A percentile compares a stretch with the other conserved stretches of the same genome.
Conservation (phyloP, 2,888 invertebrate genomes). For the Caradrina kadenii region DNA sequence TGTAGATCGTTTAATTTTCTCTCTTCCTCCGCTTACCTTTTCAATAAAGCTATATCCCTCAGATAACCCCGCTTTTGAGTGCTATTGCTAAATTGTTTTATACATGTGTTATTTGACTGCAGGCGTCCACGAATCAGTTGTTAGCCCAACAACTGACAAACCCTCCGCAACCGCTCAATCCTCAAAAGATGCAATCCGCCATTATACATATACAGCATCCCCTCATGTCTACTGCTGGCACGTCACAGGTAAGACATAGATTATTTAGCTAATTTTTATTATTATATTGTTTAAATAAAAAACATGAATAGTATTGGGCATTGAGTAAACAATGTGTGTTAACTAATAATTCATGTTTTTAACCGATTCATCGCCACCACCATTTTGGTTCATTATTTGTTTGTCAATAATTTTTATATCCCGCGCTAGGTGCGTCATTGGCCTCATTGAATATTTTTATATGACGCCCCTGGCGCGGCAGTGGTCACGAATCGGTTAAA, state of each 20-base stretch:
- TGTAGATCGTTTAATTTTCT: background rate
- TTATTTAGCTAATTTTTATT: background rate
- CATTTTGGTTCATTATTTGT: no score
- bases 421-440: no score
- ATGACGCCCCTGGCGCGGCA: no score
- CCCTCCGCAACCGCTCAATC: constrained; percentile 88
- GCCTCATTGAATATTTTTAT: no score
- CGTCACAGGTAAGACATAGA: constrained; percentile 78
- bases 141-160: constrained; percentile 88
- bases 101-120: constrained; percentile 54
- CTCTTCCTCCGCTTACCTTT: constrained; percentile 15
- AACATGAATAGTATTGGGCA: no score
- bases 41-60: constrained; percentile 1
- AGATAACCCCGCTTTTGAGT: background rate
- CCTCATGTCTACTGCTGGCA: constrained; percentile 84
- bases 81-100: constrained; percentile 19
- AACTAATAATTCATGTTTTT: no score
- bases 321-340: no score
- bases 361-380: no score
- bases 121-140: constrained; percentile 88
- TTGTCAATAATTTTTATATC: no score
- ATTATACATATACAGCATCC: constrained; percentile 89
- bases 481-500: no score
- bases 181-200: constrained; percentile 88
- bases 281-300: background rate